A percentile compares a stretch with the other conserved stretches of the same genome.
Conservation (phyloP, 2,113 vertebrate genomes). For the Etia nguti region DNA sequence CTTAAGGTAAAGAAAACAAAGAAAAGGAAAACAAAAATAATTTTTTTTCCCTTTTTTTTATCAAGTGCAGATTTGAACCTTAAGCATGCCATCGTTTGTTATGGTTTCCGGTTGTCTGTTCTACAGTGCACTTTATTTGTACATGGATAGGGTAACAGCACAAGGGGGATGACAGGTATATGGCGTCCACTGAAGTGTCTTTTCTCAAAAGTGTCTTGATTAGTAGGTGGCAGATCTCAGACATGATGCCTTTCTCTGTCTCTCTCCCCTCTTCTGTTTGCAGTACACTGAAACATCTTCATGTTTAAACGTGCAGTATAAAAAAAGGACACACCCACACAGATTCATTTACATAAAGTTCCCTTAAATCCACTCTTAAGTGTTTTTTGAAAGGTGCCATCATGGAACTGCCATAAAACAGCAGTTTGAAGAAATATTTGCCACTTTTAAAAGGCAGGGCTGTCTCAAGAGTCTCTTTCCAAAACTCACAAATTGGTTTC, state of each 20-base stretch:
- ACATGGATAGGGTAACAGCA: conserved; percentile 61
- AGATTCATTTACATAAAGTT: conserved; percentile 56
- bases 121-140: conserved; percentile 67
- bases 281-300: conserved; percentile 63
- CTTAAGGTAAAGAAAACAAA: conserved; percentile 51
- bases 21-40: conserved; percentile 33
- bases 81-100: conserved; percentile 76
- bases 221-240: conserved; percentile 17
- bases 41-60: conserved; percentile 41
- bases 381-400: conserved; percentile 55
- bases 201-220: conserved; percentile 49
- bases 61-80: conserved; percentile 73
- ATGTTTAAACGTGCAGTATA: conserved; percentile 77
- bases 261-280: conserved; percentile 36
- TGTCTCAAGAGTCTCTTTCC: conserved; percentile 39
- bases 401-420: conserved; percentile 71
- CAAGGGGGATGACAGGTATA: conserved; percentile 27
- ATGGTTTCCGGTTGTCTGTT: conserved; percentile 65
- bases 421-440: conserved; percentile 61
- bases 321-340: conserved; percentile 66
- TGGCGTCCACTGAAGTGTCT: conserved; percentile 21
- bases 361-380: conserved; percentile 34
- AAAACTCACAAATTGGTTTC: not conserved
- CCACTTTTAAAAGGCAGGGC: conserved; percentile 30
- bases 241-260: not conserved